Conservation (phyloP, 2,888 invertebrate genomes). For the Leucania comma region DNA sequence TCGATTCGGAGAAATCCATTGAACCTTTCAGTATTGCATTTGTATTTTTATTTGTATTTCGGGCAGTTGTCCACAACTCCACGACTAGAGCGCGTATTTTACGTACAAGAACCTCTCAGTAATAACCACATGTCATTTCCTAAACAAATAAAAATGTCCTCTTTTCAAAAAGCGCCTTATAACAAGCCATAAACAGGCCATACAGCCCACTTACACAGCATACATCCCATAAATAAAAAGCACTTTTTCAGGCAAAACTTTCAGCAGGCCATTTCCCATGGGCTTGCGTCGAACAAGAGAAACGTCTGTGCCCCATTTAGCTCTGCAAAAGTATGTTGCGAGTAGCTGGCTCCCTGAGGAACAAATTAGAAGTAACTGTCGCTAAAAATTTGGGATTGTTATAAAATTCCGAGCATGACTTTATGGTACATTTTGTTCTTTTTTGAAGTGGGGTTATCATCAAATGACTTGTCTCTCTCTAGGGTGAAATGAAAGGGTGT, state of each 20-base stretch:
- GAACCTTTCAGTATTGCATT: too few relatives aligned
- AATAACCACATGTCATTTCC: conserved; percentile 37
- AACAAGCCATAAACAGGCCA: conserved; percentile 43
- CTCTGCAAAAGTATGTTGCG: conserved; percentile 47
- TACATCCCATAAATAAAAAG: conserved; percentile 54
- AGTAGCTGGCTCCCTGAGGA: conserved; percentile 40
- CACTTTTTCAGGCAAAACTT: conserved; percentile 57
- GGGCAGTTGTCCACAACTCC: too few relatives aligned
- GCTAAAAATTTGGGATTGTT: conserved; percentile 52
- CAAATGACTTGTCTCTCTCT: too few relatives aligned
- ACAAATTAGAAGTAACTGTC: conserved; percentile 58
- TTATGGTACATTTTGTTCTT: background rate
- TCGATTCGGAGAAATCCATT: too few relatives aligned
- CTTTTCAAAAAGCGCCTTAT: conserved; percentile 49
- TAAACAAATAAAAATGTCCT: conserved; percentile 37
- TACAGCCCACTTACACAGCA: conserved; percentile 49
- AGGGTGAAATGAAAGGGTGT: too few relatives aligned
- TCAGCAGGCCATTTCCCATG: conserved; percentile 55
- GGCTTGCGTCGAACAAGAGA: conserved; percentile 59
- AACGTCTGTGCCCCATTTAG: conserved; percentile 54
- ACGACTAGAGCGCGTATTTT: too few relatives aligned
- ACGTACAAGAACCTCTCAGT: conserved; percentile 16
- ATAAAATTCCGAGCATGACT: conserved; percentile 32
- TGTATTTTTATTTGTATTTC: too few relatives aligned
- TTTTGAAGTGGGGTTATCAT: too few relatives aligned